Evolutionary conservation across 2,113 vertebrate species (phyloP), one percentile per base, ranked within the genome.

Genomic region (Myotis davidii): DNA sequence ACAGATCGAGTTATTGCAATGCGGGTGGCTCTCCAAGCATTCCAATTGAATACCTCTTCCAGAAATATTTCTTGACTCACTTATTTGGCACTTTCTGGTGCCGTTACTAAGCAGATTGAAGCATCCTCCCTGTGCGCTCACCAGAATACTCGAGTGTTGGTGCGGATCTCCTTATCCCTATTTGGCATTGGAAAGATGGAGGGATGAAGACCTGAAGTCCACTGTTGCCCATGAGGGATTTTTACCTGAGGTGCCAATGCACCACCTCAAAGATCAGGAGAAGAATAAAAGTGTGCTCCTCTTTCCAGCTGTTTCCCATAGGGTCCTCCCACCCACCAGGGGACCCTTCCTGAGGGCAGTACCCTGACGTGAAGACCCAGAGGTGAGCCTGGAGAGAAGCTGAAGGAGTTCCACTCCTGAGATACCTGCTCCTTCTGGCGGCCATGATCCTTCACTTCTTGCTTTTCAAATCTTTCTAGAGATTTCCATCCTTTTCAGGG

Each of bases 21-120:
- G 77, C 48, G 34, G 95, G 88, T 92, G 95, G 90, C 91, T 91
- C 69, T 96, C 69, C 69, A 67, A 79, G 96, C 97, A 88, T 96
- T 94, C 96, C 95, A 64, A 86, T 88, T 48, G 96, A 95, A 94
- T 90, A 78, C 69, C 83, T 92, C 92, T 94, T 94, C 97, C 97
- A 92, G 96, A 97, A 97, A 94, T 96, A 96, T 94, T 97, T 92
- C 92, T 94, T 93, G 92, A 96, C 96, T 95, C 94, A 96, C 78
- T 94, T 86, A 95, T 86, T 95, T 96, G 92, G 95, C 95, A 93
- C 91, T 96, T 96, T 96, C 86, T 92, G 54, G 90, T 96, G 92
- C 92, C 9, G 59, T 96, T 90, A 84, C 96, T 86, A 90, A 96
- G 88, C 91, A 91, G 97, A 95, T 86, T 94, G 85, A 64, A 95